phyloP scores from a whole-genome alignment of 2,113 vertebrate genomes.

The Colius striatus region DNA sequence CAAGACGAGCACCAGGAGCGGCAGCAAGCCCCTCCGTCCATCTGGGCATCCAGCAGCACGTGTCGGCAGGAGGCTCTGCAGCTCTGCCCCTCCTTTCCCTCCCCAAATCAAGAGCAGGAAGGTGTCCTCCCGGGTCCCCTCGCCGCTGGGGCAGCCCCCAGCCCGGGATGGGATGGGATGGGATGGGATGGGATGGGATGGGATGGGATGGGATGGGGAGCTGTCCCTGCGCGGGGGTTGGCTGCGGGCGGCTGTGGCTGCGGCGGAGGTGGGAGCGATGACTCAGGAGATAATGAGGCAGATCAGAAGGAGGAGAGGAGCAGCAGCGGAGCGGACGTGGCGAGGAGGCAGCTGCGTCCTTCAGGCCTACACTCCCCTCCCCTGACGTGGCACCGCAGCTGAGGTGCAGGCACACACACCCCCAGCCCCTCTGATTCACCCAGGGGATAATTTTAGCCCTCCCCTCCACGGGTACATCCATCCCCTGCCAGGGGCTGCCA shows the following conservation, averaged over 20 bases:
- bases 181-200: too few species aligned
- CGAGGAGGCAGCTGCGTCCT: slow-evolving; percentile 45
- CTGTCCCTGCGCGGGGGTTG: neutral
- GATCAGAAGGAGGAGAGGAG: slow-evolving; percentile 28
- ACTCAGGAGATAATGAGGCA: slow-evolving; percentile 57
- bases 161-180: neutral
- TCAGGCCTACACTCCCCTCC: slow-evolving; percentile 25
- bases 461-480: neutral
- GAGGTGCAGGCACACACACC: neutral
- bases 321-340: neutral
- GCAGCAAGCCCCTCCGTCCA: accelerated
- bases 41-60: neutral
- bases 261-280: slow-evolving; percentile 56
- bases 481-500: neutral
- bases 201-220: too few species aligned
- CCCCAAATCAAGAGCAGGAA: too few species aligned
- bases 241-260: slow-evolving; percentile 49
- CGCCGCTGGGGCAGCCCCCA: neutral
- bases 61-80: neutral
- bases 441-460: neutral
- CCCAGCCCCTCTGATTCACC: slow-evolving; percentile 52
- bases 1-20: neutral
- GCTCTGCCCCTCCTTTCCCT: neutral
- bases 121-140: too few species aligned
- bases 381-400: slow-evolving; percentile 21